Conservation (phyloP, 2,113 vertebrate genomes). For the Stictonetta naevosa region DNA sequence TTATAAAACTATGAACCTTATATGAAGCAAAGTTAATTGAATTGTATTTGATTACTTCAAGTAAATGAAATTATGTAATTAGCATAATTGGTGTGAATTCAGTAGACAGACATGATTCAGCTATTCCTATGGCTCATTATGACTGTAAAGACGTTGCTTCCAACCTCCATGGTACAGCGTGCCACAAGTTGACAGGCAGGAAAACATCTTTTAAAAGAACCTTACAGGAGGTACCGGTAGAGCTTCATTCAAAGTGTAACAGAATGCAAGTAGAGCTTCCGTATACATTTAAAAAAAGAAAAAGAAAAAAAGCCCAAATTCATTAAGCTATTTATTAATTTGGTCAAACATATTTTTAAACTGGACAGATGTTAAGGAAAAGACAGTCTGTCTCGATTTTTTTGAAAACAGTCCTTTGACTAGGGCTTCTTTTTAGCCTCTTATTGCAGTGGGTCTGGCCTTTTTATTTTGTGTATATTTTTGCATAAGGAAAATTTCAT, state of each 20-base stretch:
- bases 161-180: background rate
- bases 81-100: background rate
- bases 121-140: background rate
- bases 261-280: background rate
- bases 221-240: background rate
- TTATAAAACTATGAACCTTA: background rate
- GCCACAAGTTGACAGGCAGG: background rate
- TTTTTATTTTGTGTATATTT: background rate
- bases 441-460: background rate
- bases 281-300: background rate
- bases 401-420: background rate
- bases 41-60: constrained; percentile 27
- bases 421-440: background rate
- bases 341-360: background rate
- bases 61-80: constrained; percentile 1
- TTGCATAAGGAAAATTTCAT: background rate
- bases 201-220: background rate
- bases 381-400: background rate
- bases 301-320: background rate
- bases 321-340: background rate
- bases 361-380: background rate
- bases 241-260: background rate
- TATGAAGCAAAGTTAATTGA: background rate
- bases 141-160: background rate
- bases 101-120: background rate